Conservation (phyloP, 2,113 vertebrate genomes). For the Raja brachyura region DNA sequence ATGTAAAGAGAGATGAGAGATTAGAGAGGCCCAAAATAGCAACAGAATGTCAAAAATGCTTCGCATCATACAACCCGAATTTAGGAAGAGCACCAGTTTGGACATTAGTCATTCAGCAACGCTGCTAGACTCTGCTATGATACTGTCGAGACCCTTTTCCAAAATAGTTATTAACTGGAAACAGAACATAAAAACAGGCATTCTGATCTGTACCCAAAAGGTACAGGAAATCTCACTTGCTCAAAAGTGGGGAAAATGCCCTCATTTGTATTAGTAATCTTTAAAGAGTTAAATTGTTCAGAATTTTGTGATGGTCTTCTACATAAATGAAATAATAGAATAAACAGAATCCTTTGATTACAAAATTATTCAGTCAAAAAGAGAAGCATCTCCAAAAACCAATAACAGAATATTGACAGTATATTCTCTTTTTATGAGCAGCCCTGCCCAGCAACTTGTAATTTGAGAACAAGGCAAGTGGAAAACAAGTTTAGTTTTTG, state of each 20-base stretch:
- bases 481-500: conserved; percentile 15
- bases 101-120: neutral
- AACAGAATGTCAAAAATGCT: neutral
- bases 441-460: neutral
- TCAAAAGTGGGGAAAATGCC: neutral
- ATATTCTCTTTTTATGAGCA: neutral
- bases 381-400: neutral
- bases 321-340: neutral
- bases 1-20: too few relatives aligned
- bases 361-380: neutral
- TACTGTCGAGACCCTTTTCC: neutral
- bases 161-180: neutral
- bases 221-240: neutral
- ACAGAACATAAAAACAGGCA: neutral
- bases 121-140: neutral
- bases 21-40: neutral
- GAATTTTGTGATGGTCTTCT: neutral
- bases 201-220: neutral
- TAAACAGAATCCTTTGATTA: neutral
- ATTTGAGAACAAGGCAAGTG: conserved; percentile 3
- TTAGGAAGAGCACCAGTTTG: conserved; percentile 3
- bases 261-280: neutral
- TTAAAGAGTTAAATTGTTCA: neutral
- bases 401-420: neutral
- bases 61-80: neutral